A percentile compares a stretch with the other conserved stretches of the same genome.
Conservation (phyloP, 2,888 invertebrate species). For the Limnephilus marmoratus region DNA sequence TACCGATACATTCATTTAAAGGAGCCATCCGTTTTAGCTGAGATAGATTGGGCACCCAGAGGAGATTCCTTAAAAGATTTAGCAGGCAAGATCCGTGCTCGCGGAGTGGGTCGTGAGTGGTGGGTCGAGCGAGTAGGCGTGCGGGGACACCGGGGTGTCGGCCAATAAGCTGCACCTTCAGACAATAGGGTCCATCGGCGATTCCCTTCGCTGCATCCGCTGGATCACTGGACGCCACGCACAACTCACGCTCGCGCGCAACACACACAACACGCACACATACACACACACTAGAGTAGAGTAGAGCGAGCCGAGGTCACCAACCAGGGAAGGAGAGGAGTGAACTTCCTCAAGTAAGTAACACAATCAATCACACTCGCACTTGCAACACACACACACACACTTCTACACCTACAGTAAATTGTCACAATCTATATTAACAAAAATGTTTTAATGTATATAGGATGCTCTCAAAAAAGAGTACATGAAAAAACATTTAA, state of each 20-base stretch:
- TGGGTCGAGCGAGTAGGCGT: slow-evolving; percentile 23
- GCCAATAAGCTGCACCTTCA: slow-evolving; percentile 63
- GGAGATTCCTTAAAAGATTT: slow-evolving; percentile 59
- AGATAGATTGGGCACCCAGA: slow-evolving; percentile 47
- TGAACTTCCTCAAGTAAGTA: background rate
- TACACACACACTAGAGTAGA: background rate
- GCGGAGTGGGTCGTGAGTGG: background rate
- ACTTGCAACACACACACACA: background rate
- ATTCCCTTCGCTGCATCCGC: slow-evolving; percentile 29
- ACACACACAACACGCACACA: too few relatives aligned
- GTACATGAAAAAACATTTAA: slow-evolving; percentile 78
- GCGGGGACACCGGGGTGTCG: slow-evolving; percentile 46
- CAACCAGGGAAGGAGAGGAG: slow-evolving; percentile 2
- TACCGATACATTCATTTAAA: slow-evolving; percentile 24
- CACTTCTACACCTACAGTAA: slow-evolving; percentile 65
- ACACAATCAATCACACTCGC: slow-evolving; percentile 46
- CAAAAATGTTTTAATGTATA: slow-evolving; percentile 74
- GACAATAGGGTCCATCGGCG: slow-evolving; percentile 64
- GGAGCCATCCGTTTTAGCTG: slow-evolving; percentile 13
- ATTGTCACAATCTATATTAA: slow-evolving; percentile 68
- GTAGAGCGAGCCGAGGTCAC: background rate
- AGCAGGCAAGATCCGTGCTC: slow-evolving; percentile 63
- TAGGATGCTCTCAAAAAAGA: slow-evolving; percentile 79
- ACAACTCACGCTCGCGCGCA: too few relatives aligned
- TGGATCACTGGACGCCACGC: slow-evolving; percentile 11